A percentile compares a stretch with the other conserved stretches of the same genome.
These are phyloP conservation scores for Clinocottus analis DNA, from an alignment of 2,113 vertebrate genomes.

Conservation along the genomic window DNA sequence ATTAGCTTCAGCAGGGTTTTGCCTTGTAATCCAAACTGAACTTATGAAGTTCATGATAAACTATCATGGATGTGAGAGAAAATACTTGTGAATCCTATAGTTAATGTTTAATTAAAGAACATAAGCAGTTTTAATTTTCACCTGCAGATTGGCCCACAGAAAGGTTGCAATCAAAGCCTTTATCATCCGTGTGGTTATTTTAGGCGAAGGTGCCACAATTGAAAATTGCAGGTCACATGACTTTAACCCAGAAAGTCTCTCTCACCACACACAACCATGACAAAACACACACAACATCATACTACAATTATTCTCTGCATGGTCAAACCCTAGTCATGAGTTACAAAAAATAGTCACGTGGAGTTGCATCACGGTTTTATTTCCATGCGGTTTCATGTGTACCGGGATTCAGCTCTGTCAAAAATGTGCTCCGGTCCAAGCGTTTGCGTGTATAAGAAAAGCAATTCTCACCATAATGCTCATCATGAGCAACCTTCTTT, in stretches of 20 bases:
- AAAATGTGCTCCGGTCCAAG: neutral
- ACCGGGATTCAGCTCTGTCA: neutral
- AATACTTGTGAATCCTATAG: too few species aligned
- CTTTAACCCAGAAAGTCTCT: too few species aligned
- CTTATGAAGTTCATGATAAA: too few species aligned
- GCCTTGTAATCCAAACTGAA: neutral
- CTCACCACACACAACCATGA: neutral
- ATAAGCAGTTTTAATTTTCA: too few species aligned
- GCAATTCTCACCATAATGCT: too few species aligned
- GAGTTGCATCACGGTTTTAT: neutral
- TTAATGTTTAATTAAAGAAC: too few species aligned
- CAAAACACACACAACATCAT: neutral
- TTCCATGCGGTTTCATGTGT: neutral
- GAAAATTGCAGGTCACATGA: slow-evolving; percentile 1
- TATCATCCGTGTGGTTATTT: neutral
- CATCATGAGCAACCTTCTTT: neutral
- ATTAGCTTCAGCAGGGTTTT: neutral
- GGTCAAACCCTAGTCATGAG: neutral
- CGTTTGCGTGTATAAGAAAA: neutral
- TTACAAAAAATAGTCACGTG: neutral
- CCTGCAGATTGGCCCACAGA: too few species aligned
- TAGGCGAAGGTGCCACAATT: neutral
- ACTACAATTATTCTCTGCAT: neutral
- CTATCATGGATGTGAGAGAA: too few species aligned
- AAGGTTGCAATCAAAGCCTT: neutral